phyloP scores from a whole-genome alignment of 2,113 vertebrate species.

The Hylia prasina region DNA sequence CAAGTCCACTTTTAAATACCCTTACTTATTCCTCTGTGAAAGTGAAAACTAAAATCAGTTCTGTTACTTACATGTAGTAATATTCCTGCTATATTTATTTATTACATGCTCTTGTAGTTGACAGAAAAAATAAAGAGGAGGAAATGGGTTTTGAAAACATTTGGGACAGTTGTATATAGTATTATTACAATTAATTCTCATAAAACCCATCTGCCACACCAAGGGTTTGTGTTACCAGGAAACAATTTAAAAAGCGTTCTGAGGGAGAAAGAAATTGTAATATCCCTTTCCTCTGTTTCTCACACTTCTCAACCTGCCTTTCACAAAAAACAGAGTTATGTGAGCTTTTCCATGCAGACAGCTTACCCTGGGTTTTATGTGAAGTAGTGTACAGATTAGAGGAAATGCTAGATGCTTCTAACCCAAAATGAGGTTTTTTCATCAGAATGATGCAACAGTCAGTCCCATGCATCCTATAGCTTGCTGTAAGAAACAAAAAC shows the following conservation, averaged over 20 bases:
- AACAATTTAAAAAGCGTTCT: slow-evolving; percentile 29
- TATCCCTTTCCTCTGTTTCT: slow-evolving; percentile 27
- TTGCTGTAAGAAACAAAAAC: background rate
- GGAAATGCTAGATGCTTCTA: background rate
- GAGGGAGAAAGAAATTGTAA: slow-evolving; percentile 32
- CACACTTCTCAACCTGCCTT: slow-evolving; percentile 18
- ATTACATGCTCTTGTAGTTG: background rate
- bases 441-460: background rate
- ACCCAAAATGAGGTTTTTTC: background rate
- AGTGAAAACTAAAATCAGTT: slow-evolving; percentile 3
- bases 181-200: slow-evolving; percentile 53
- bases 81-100: slow-evolving; percentile 25
- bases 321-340: background rate
- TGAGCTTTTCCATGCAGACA: background rate
- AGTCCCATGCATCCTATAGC: background rate
- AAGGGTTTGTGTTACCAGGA: slow-evolving; percentile 51
- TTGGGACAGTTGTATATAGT: slow-evolving; percentile 35
- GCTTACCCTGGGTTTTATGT: background rate
- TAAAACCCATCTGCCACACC: slow-evolving; percentile 50
- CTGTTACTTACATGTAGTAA: background rate
- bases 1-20: background rate
- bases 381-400: background rate
- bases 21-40: background rate
- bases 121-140: slow-evolving; percentile 27
- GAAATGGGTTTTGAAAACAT: slow-evolving; percentile 17